Percentiles rank a stretch among this genome's conserved stretches.
These are phyloP conservation scores for Eupelmus urozonus DNA, from an alignment of 2,888 invertebrate species.

Conservation along the genomic window DNA sequence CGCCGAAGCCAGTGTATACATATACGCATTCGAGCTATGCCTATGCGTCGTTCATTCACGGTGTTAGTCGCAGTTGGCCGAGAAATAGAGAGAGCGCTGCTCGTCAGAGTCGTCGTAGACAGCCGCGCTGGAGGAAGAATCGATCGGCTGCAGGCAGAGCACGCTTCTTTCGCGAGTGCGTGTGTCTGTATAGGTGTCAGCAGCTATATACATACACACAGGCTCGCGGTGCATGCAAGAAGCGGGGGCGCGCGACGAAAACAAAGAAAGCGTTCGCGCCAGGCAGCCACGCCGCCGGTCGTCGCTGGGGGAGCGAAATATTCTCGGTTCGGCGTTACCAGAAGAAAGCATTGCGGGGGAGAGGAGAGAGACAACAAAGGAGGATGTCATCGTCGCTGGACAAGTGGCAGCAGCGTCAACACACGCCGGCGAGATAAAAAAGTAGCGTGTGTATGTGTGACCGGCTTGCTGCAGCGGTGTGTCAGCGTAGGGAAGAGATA, in stretches of 20 bases:
- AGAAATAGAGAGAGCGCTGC: not conserved
- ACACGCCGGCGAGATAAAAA: not conserved
- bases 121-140: no score
- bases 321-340: not conserved
- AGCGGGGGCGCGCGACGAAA: slow-evolving; percentile 40
- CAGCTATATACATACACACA: not conserved
- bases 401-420: not conserved
- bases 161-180: not conserved
- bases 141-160: not conserved
- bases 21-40: not conserved
- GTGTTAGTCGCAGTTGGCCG: not conserved
- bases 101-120: no score
- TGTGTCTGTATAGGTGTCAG: not conserved
- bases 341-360: not conserved
- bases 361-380: not conserved
- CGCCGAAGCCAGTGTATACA: slow-evolving; percentile 1
- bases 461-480: not conserved
- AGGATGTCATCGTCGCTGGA: not conserved
- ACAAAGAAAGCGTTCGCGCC: slow-evolving; percentile 36
- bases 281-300: not conserved
- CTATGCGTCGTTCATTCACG: slow-evolving; percentile 10
- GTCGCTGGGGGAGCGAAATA: no score
- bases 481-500: no score
- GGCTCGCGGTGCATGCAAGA: not conserved
- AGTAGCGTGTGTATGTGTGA: no score